Base-by-base conservation (phyloP, 2,888 invertebrate species). In the Nudaria mundana region DNA sequence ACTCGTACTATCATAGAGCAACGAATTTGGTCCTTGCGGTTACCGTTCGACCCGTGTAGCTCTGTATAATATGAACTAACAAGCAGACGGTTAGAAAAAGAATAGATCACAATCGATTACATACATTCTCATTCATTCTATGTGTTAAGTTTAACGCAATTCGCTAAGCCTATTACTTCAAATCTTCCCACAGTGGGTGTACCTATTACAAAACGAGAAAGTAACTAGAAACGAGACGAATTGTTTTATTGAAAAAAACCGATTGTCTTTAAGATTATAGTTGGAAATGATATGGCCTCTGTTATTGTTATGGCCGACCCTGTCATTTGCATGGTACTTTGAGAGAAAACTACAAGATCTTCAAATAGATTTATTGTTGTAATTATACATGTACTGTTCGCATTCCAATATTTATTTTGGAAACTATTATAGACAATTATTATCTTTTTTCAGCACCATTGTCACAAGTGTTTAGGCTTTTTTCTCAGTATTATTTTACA, bases 171-270 rank as follows among this genome's bases (percentile, higher is more conserved):
- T 10, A 29, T 30, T 29, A 30, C 20, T 5, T 3, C 3, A 3
- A 12, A 30, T 31, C 13, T 31, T 38, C 31, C 20, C 31, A 38
- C 37, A 38, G n/a, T n/a, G n/a, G n/a, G n/a, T n/a, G n/a, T n/a
- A n/a, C n/a, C 23, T n/a, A 20, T 31, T 31, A 31, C 26, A 37
- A 25, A 38, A 31, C 30, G 20, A 38, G 37, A 38, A 32, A 38
- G 37, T 32, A 31, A 18, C 11, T 13, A 3, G 11, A 1, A 31
- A 18, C 7, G n/a, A 32, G 31, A 31, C 31, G 25, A 38, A 38
- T 38, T n/a, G 20, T 5, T 26, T 8, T 37, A 18, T 24, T 23
- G 13, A 8, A 31, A 31, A 31, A 20, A 30, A 30, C n/a, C 28
- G n/a, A 28, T 28, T 12, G 28, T 13, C 28, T 28, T 28, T 28